Base-by-base conservation (phyloP, 1,140 invertebrate genomes). In the Leptoteleia sp. region DNA sequence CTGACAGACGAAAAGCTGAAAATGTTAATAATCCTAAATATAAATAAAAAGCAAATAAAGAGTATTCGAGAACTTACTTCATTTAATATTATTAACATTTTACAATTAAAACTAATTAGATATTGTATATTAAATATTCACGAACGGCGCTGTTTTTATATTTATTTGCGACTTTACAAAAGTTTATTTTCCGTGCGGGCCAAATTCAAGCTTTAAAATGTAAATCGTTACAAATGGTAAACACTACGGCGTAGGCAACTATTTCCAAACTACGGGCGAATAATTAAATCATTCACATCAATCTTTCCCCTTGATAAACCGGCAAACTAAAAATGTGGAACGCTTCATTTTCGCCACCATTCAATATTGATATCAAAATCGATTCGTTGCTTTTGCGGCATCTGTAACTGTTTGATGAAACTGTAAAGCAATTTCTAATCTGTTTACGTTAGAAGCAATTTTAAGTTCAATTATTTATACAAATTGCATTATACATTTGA, bases 281-380 rank as follows among this genome's bases (percentile, higher is more conserved):
- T 62, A 33, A 52, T 42, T 64, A 42, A 64, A 42, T 31, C 25
- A 33, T 16, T 19, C 1, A 7, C 35, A 50, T 64, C 35, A 50
- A 42, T 64, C 35, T 50, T 31, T 29, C 16, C 1, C 13, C 4
- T 33, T 42, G 37, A 52, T 33, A 40, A n/a, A n/a, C n/a, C n/a
- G n/a, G n/a, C n/a, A n/a, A n/a, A 11, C 25, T 64, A 50, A 42
- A 50, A 40, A 31, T 64, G 27, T 12, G 1, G 6, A 50, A 19
- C 27, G 37, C 48, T 43, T 65, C 38, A 54, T 65, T 52, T 65
- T 65, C 27, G 22, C 27, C 37, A 54, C 22, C 48, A 45, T 55
- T 67, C 55, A 55, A 67, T 38, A 47, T 54, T 37, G 29, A 67
- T 37, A 55, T 55, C 48, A 45, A 67, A 55, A 67, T 54, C 62